phyloP scores from a whole-genome alignment of 1,140 invertebrate genomes.

The Saccostrea cuccullata region DNA sequence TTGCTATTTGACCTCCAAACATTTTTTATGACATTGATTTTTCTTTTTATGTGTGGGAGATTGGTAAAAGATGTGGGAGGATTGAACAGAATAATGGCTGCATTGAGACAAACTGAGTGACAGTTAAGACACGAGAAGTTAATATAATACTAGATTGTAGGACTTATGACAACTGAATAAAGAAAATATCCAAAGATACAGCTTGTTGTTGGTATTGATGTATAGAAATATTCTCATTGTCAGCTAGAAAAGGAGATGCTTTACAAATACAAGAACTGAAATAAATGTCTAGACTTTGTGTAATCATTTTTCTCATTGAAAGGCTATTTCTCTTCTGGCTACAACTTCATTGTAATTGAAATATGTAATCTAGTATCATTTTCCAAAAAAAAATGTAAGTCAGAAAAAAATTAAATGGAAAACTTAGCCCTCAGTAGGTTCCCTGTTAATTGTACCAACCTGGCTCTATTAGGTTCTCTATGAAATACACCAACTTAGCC shows the following conservation, averaged over 20 bases:
- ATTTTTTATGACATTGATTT: constrained; percentile 20
- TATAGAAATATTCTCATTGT: neutral
- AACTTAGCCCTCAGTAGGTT: no score
- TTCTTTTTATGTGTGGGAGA: constrained; percentile 18
- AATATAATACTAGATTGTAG: neutral
- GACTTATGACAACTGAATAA: neutral
- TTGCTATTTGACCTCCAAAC: neutral
- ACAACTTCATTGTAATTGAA: no score
- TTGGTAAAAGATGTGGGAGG: neutral
- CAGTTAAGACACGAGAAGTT: neutral
- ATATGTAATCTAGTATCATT: no score
- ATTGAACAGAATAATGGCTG: neutral
- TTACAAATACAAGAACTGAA: neutral
- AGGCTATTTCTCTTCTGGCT: no score
- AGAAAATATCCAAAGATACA: neutral
- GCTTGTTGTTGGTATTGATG: neutral
- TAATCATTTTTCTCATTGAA: no score
- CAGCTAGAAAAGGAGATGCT: neutral
- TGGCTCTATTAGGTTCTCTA: no score
- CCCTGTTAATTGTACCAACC: no score
- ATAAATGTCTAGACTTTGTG: neutral
- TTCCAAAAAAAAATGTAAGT: no score
- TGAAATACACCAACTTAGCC: no score
- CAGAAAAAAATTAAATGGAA: no score
- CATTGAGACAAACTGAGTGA: neutral